Evolutionary conservation across 1,140 invertebrate genomes (phyloP), one percentile per base, ranked within the genome.

Genomic region (Saccostrea glomerata): DNA sequence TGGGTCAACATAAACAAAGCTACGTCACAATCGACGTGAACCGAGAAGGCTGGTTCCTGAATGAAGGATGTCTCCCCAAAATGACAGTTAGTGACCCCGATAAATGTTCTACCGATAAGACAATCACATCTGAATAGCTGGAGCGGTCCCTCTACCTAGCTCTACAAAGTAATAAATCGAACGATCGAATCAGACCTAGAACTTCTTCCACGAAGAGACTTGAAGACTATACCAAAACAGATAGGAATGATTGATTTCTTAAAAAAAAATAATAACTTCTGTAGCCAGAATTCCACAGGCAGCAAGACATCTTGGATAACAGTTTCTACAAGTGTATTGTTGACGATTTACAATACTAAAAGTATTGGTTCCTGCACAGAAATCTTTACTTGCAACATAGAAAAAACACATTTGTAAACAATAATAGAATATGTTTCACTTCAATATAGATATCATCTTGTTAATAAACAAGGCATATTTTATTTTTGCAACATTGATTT

Each of bases 1-100:
- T 77, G 25, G 70, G 70, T 77, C 70, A 77, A 77, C 70, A 36
- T 77, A 77, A 77, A 77, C 30, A 77, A 77, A 77, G 70, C 70
- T 77, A 77, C 70, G 70, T 77, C 70, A 77, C 70, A 77, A 77
- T 77, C 70, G 30, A 77, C 70, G 15, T 77, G 23, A 15, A 77
- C 70, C 70, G 70, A 25, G 70, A 77, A 73, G 25, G n/a, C 25
- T 73, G 66, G 66, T 30, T 23, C 25, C n/a, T 73, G 66, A 73
- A 77, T 77, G 60, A 66, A 66, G 60, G 70, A 36, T 77, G 70
- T 77, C 23, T 77, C 70, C 30, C 70, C 23, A 17, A 30, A 77
- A 77, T 77, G 70, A 36, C 70, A 77, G 70, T 36, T 30, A 77
- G 70, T 77, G 70, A 77, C 70, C 70, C 70, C 70, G 30, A 77